Base-by-base conservation (phyloP, 2,797 vertebrate species). In the Arnoldichthys spilopterus region DNA sequence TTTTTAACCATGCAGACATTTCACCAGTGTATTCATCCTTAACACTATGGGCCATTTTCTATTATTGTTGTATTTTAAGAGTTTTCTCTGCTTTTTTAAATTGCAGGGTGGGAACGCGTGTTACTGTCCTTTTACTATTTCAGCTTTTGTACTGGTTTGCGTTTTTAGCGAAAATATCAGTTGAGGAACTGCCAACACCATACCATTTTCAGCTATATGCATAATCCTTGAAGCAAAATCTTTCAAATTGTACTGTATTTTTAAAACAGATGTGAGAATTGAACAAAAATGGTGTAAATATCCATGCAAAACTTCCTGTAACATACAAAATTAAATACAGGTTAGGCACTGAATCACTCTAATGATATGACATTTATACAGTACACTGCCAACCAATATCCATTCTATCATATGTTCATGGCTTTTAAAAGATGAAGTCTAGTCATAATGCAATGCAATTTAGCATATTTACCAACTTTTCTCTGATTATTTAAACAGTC, bases 21-120 rank as follows among this genome's bases (percentile, higher is more conserved):
- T 70, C 59, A 70, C 64, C 62, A 53, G n/a, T 6, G 4, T 26
- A 43, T 54, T 45, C 16, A 49, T 51, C 66, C 37, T 51, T 49
- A 76, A 81, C 79, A 81, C 61, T 81, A 72, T 58, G 49, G 30
- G 45, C 28, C 72, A 11, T 63, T 53, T 47, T 59, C 37, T 43
- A 11, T 30, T 26, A 53, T 54, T 32, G 16, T 45, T 15, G 8
- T 47, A 12, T 20, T 47, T 22, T 62, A 4, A 15, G 30, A 32
- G 22, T 22, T 66, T 66, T 22, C 40, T 63, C 12, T 67, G 22
- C 22, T 22, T 4, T 24, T 40, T 74, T 26, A 68, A 34, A 68
- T 26, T 4, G 15, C 61, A 26, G 63, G 54, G 24, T 58, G 63
- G 61, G 51, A 74, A 18, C 13, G 43, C 45, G 22, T 18, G 51